These are phyloP conservation scores for Dascyllus trimaculatus DNA, from an alignment of 2,113 vertebrate species.

Conservation along the genomic window DNA sequence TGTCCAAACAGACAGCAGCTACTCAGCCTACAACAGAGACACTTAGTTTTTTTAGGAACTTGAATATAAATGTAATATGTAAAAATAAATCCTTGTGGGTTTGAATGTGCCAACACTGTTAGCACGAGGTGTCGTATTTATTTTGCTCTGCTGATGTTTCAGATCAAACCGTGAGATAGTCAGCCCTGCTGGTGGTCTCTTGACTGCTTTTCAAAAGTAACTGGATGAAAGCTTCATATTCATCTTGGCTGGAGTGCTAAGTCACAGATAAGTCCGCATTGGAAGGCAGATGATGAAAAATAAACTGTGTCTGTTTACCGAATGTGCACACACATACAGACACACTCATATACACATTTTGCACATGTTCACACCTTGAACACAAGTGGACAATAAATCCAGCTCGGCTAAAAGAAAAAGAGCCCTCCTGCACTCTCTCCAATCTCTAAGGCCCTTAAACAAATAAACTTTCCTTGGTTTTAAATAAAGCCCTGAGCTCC, in stretches of 20 bases:
- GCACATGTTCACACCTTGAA: conserved; percentile 55
- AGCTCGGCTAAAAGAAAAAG: conserved; percentile 50
- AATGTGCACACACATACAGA: neutral
- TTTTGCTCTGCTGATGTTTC: conserved; percentile 28
- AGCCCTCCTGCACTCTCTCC: conserved; percentile 32
- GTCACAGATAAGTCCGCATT: conserved; percentile 5
- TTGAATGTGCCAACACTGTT: conserved; percentile 29
- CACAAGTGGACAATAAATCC: conserved; percentile 62
- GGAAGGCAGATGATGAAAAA: neutral
- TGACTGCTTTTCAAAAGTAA: conserved; percentile 5
- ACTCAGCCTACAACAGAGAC: conserved; percentile 18
- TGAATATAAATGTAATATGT: conserved; percentile 29
- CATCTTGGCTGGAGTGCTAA: conserved; percentile 37
- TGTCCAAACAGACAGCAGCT: conserved; percentile 33
- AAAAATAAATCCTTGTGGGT: conserved; percentile 12
- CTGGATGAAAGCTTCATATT: conserved; percentile 12
- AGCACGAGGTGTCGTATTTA: conserved; percentile 8
- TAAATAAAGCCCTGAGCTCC: conserved; percentile 63
- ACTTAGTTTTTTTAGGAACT: conserved; percentile 1
- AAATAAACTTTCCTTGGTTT: conserved; percentile 77
- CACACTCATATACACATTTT: conserved; percentile 1
- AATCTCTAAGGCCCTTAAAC: conserved; percentile 63
- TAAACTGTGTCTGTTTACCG: neutral
- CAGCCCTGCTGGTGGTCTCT: conserved; percentile 41
- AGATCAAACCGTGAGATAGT: neutral